Evolutionary conservation across 2,888 invertebrate genomes (phyloP).

Genomic region (Gibbula magus): DNA sequence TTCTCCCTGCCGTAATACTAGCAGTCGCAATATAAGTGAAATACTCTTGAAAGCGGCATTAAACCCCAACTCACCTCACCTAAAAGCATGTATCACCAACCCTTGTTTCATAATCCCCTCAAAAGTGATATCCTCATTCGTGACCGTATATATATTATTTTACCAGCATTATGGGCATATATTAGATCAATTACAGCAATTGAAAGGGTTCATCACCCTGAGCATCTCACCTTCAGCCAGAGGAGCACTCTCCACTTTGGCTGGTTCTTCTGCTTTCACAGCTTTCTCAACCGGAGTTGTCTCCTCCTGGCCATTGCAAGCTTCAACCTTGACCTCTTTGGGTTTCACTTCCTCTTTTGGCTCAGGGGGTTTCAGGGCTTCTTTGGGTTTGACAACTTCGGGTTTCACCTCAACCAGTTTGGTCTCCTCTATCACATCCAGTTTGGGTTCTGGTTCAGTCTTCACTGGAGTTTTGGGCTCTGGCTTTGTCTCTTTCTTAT

Average conservation of each 20-base stretch:
- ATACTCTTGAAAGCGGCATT: too few relatives aligned
- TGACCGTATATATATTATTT: too few relatives aligned
- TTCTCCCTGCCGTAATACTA: too few relatives aligned
- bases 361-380: not conserved
- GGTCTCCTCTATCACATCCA: not conserved
- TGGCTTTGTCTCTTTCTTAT: not conserved
- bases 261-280: not conserved
- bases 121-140: too few relatives aligned
- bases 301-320: constrained; percentile 12
- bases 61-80: too few relatives aligned
- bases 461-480: not conserved
- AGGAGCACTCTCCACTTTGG: not conserved
- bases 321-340: constrained; percentile 13
- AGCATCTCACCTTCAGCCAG: not conserved
- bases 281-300: not conserved
- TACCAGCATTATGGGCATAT: too few relatives aligned
- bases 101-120: too few relatives aligned
- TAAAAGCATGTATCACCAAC: too few relatives aligned
- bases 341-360: not conserved
- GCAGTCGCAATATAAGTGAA: too few relatives aligned
- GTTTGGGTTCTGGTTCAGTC: not conserved
- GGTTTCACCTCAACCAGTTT: not conserved
- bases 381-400: not conserved
- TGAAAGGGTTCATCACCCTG: not conserved
- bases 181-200: not conserved